Base-by-base conservation (phyloP, 23 tunicate genomes). In the Trididemnum miniatum region DNA sequence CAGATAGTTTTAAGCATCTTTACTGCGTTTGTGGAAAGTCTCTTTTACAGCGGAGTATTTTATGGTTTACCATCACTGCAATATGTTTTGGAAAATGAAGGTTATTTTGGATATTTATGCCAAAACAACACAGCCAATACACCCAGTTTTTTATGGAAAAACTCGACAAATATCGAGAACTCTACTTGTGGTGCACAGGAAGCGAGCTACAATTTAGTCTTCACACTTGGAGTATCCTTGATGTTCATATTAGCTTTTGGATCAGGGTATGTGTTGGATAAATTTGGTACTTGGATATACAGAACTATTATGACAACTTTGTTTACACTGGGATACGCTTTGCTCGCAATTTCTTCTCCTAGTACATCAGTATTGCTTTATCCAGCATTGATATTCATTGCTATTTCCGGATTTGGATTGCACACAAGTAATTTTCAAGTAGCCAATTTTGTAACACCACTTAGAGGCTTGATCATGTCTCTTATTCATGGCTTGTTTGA, bases 11-110 rank as follows among this genome's bases (percentile, higher is more conserved):
- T 44, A 15, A 77, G 66, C 29, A 32, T 77, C 28, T 9, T 82
- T 22, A 87, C 86, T 12, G 78, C 84, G n/a, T 65, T 67, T 39
- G 34, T 88, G 0, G 93, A 88, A 69, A 74, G 51, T 67, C 59
- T 83, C 22, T 38, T 73, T 7, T 77, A 82, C 36, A 49, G 73
- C 7, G 93, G 93, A 75, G 74, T 82, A 22, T 3, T 82, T 2
- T 83, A 82, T 52, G 93, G 93, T 0, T 88, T 81, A 79, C 80
- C 93, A 15, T 88, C 87, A 0, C 20, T 88, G 60, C 69, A 65
- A 34, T 88, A 26, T 50, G 93, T 83, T 4, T 49, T 88, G 40
- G 39, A 83, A 35, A 28, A 82, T 35, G 93, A 88, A 77, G 93
- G 86, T 22, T 88, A 88, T 50, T 88, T 88, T 72, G 15, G 60